These are phyloP conservation scores for Amiota mariae DNA, from an alignment of 2,888 invertebrate species.

Conservation along the genomic window DNA sequence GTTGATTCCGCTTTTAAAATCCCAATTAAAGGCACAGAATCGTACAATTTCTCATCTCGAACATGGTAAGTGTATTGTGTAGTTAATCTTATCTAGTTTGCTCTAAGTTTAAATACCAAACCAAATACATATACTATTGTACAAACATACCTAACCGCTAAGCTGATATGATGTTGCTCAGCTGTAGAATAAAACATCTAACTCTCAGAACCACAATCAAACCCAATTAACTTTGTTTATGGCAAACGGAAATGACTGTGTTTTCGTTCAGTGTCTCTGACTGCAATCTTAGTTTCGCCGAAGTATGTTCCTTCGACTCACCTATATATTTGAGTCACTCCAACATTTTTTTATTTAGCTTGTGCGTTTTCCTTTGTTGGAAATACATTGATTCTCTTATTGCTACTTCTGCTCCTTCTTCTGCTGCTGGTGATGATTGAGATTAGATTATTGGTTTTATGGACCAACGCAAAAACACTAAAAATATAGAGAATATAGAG, in stretches of 20 bases:
- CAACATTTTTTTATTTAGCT: no score
- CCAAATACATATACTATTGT: not conserved
- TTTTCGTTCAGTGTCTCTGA: no score
- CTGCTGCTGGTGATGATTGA: no score
- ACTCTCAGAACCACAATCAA: slow-evolving; percentile 1
- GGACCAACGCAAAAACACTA: no score
- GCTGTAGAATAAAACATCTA: not conserved
- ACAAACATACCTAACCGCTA: not conserved
- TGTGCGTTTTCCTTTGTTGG: no score
- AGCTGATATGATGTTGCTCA: not conserved
- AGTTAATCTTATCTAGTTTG: slow-evolving; percentile 24
- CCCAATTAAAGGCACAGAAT: slow-evolving; percentile 24
- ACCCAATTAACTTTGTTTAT: slow-evolving; percentile 19
- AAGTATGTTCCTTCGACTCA: no score
- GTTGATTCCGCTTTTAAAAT: not conserved
- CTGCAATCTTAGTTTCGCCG: no score
- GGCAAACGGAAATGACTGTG: slow-evolving; percentile 26
- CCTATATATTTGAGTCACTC: no score
- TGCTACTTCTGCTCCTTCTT: no score
- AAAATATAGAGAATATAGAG: no score
- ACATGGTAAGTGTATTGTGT: slow-evolving; percentile 34
- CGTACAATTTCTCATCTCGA: not conserved
- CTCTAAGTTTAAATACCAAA: not conserved
- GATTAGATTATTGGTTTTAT: no score
- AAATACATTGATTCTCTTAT: no score